Evolutionary conservation across 2,888 invertebrate species (phyloP), one percentile per base, ranked within the genome.

Genomic region (Lepidocyrtoides sp.): DNA sequence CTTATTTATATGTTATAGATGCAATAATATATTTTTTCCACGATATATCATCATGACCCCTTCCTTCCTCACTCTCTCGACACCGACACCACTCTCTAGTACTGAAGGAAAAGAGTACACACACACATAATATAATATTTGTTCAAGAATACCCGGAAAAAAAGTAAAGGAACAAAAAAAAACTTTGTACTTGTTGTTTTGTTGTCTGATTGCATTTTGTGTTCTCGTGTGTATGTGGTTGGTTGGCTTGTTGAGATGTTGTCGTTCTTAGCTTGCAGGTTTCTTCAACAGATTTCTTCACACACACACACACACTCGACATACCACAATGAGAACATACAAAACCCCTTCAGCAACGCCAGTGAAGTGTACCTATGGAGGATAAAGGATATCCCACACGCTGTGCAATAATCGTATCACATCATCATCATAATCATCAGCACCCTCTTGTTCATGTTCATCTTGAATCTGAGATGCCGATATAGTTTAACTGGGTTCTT

Each of bases 181-280:
- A 26, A 63, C 51, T 51, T 51, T 23, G 63, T 12, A 63, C 29
- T 63, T 63, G 63, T 36, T 36, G 36, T 36, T 36, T 63, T 63
- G 63, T 63, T 63, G 63, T 23, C 63, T 63, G 26, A 63, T 29
- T 12, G 51, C 12, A 44, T 44, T 14, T 51, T 63, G 2, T 20
- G 23, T 23, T 14, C 63, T 63, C 14, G n/a, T 17, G 26, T 63
- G 63, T 72, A n/a, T n/a, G n/a, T n/a, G n/a, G n/a, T n/a, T n/a
- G 41, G 69, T 20, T 72, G 69, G 17, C 10, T 66, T 32, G 69
- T 20, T 41, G 69, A 72, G 36, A 69, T 32, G 69, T 72, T 72
- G 69, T 17, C 12, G 20, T 41, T 72, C 20, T 51, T n/a, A n/a
- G 51, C 14, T n/a, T 51, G 14, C 69, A 7, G 10, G 36, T 12